phyloP scores from a whole-genome alignment of 1,140 invertebrate genomes.

The Leptinotarsa texana region DNA sequence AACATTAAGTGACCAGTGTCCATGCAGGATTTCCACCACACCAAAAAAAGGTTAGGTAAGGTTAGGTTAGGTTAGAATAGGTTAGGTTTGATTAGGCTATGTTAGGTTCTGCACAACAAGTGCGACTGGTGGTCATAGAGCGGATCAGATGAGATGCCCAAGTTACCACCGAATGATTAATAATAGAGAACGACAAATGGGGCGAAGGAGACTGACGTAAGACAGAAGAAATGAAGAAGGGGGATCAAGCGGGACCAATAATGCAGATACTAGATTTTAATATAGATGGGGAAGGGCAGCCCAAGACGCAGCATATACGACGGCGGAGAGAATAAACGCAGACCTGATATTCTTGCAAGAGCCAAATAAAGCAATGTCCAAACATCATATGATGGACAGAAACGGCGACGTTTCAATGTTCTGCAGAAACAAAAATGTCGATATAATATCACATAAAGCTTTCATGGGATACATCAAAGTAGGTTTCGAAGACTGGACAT shows the following conservation, averaged over 20 bases:
- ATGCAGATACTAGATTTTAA: background rate
- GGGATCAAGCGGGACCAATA: background rate
- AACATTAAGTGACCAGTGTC: too few relatives aligned
- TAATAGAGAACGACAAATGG: too few relatives aligned
- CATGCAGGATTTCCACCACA: too few relatives aligned
- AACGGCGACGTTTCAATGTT: background rate
- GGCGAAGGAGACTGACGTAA: too few relatives aligned
- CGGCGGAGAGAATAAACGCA: too few relatives aligned
- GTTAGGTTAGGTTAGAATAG: too few relatives aligned
- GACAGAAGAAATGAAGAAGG: background rate
- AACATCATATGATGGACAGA: background rate
- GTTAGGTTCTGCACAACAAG: background rate
- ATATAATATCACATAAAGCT: background rate
- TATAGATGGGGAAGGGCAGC: background rate
- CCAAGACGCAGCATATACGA: too few relatives aligned
- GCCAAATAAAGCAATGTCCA: background rate
- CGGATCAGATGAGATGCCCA: slow-evolving; percentile 1
- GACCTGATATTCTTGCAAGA: too few relatives aligned
- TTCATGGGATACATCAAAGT: background rate
- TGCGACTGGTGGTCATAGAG: background rate
- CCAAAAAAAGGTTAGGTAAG: too few relatives aligned
- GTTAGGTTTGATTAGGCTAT: too few relatives aligned
- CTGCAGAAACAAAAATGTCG: background rate
- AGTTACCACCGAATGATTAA: background rate
- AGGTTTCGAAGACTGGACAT: background rate